These are phyloP conservation scores for Leptodactylus fallax DNA, from an alignment of 2,797 vertebrate species.

Conservation along the genomic window DNA sequence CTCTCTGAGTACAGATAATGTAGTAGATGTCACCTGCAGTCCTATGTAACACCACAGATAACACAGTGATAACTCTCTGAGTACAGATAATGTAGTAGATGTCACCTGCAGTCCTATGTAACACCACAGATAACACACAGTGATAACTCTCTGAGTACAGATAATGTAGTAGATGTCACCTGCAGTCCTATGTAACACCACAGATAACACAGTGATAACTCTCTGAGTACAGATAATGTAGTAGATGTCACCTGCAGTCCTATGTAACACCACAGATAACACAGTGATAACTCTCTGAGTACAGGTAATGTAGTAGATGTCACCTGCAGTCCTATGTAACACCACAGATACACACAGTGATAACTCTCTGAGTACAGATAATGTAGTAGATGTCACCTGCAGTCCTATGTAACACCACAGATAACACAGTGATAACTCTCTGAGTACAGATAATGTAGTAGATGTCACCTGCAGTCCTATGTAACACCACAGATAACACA, in stretches of 20 bases:
- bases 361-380: no score
- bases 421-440: no score
- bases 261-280: not conserved
- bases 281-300: not conserved
- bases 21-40: not conserved
- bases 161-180: not conserved
- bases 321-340: not conserved
- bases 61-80: not conserved
- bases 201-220: not conserved
- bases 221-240: not conserved
- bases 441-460: no score
- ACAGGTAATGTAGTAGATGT: not conserved
- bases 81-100: not conserved
- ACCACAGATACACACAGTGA: not conserved
- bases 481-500: no score
- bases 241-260: not conserved
- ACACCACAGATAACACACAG: not conserved
- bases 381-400: no score
- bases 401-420: no score
- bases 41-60: not conserved
- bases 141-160: not conserved
- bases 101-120: not conserved
- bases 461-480: no score
- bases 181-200: conserved; percentile 6
- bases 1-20: no score